Base-by-base conservation (phyloP, 2,888 invertebrate genomes). In the Vanessa cardui region DNA sequence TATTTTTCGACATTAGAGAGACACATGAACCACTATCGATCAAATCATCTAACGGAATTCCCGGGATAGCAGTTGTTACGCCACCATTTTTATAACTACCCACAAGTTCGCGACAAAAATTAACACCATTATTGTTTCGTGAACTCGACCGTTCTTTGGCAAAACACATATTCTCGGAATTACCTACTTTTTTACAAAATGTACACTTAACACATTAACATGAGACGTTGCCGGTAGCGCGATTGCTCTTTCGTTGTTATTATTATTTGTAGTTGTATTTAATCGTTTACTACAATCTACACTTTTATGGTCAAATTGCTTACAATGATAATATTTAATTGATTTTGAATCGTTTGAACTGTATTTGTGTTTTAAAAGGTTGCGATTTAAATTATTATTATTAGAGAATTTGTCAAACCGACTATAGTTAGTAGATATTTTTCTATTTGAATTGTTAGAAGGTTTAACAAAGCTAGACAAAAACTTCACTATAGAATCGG, bases 201-300 rank as follows among this genome's bases (percentile, higher is more conserved):
- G n/a, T n/a, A n/a, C n/a, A n/a, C n/a, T n/a, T n/a, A n/a, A n/a
- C n/a, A n/a, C 8, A 8, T 45, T 45, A 12, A 45, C 9, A 12
- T 45, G 8, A 8, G 46, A 45, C 46, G 15, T 12, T 8, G 15
- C 8, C 46, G 15, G 49, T 49, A 49, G 49, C 49, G 49, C 49
- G 49, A 49, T 49, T 18, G 49, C 49, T 15, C 49, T 49, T 49
- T 49, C 49, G 49, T 49, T 49, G n/a, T n/a, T n/a, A n/a, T n/a
- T n/a, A 49, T 49, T 49, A 49, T 49, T 49, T 49, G 49, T 8
- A n/a, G 6, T 6, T 49, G 49, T 49, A 49, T 49, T 49, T 16
- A 49, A 50, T 50, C 50, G 50, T 50, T 50, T 50, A 50, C 18
- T 50, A 50, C 50, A 50, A 50, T 50, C 50, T 50, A 50, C 50